Conservation (phyloP, 1,140 invertebrate species). For the Lysiphlebus fabarum region DNA sequence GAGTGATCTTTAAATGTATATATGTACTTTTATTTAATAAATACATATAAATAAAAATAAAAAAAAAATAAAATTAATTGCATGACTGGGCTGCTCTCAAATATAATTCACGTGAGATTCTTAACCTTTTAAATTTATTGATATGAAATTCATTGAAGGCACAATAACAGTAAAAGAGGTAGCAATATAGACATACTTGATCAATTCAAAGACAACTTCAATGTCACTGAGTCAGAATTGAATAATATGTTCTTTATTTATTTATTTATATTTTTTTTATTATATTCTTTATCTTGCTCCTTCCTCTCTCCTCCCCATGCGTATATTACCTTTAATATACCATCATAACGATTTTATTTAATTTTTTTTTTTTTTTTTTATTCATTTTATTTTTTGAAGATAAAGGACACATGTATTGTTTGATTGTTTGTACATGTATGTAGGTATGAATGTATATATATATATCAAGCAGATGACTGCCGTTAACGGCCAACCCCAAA, state of each 20-base stretch:
- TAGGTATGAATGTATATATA: not conserved
- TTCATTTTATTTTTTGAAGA: too few species aligned
- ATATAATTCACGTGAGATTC: too few species aligned
- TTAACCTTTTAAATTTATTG: too few species aligned
- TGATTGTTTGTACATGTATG: too few species aligned
- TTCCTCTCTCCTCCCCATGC: not conserved
- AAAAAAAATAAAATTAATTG: not conserved
- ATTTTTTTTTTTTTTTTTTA: too few species aligned
- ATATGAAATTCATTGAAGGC: not conserved
- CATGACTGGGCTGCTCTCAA: conserved; percentile 1
- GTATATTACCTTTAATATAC: not conserved
- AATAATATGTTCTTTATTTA: not conserved
- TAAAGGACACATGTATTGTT: too few species aligned
- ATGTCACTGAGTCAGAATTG: not conserved
- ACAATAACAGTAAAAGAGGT: not conserved
- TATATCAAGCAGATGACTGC: conserved; percentile 42
- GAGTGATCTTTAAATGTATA: conserved; percentile 29
- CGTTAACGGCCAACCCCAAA: conserved; percentile 46
- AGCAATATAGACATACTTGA: not conserved
- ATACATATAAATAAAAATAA: too few species aligned
- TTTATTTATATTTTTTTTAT: too few species aligned
- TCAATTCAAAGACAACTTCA: conserved; percentile 16
- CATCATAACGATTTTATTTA: not conserved
- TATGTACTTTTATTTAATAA: too few species aligned
- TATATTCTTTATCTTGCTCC: too few species aligned